A percentile compares a stretch with the other conserved stretches of the same genome.
phyloP scores from a whole-genome alignment of 2,797 vertebrate species.

The Geotria australis region DNA sequence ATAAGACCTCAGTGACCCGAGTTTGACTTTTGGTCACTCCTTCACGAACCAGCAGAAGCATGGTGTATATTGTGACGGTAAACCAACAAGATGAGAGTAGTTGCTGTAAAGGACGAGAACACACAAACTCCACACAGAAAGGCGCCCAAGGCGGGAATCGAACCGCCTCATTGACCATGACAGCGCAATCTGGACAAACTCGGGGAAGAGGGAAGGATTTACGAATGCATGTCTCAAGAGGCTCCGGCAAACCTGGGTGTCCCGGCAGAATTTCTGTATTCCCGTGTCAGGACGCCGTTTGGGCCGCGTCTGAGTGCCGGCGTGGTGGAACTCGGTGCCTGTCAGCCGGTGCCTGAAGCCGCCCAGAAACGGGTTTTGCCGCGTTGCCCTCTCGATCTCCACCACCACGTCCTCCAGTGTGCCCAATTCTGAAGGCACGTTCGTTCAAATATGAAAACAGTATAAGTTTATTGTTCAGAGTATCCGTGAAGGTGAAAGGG shows the following conservation, averaged over 20 bases:
- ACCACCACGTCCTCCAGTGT: conserved; percentile 25
- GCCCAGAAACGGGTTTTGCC: conserved; percentile 40
- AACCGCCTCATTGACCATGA: background rate
- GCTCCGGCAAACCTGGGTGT: conserved; percentile 30
- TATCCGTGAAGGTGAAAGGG: background rate
- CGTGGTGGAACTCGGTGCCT: conserved; percentile 40
- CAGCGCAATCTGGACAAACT: background rate
- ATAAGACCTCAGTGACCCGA: too few relatives aligned
- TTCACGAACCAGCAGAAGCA: too few relatives aligned
- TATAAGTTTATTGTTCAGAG: background rate
- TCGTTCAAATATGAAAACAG: background rate
- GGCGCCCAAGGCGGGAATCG: too few relatives aligned
- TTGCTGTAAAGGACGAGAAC: background rate
- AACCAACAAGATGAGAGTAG: background rate
- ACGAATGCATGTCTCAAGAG: too few relatives aligned
- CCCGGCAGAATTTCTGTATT: conserved; percentile 18
- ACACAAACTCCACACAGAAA: too few relatives aligned
- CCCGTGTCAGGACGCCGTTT: conserved; percentile 15
- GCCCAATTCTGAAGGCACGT: conserved; percentile 8
- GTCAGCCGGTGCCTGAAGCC: conserved; percentile 41
- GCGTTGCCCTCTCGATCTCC: conserved; percentile 28
- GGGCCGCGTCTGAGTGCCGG: conserved; percentile 34
- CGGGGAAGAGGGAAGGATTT: background rate
- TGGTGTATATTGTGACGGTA: too few relatives aligned
- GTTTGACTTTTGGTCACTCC: too few relatives aligned